Base-by-base conservation (phyloP, 2,888 invertebrate species). In the Chymomyza fuscimana region DNA sequence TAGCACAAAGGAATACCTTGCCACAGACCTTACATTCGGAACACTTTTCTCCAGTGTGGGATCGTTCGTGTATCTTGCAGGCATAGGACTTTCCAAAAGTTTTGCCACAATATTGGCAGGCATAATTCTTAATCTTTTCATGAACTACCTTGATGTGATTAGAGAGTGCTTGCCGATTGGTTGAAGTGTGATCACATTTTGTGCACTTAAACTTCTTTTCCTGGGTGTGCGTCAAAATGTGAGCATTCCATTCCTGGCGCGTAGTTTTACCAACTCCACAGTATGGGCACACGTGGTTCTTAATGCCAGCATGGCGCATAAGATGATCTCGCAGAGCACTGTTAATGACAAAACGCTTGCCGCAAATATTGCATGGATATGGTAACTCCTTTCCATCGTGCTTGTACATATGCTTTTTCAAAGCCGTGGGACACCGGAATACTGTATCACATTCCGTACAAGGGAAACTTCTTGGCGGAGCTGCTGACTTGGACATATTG, bases 231-330 rank as follows among this genome's bases (percentile, higher is more conserved):
- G 90, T 91, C 5, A 90, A 82, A 4, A 91, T 87, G 67, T 91
- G 91, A 1, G 89, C 89, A 64, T 91, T 91, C 86, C 91, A 87
- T 63, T 91, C 91, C 68, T 90, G 90, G 0, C 91, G 77, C 2
- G 91, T 91, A 3, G 91, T 91, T 67, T 91, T 91, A 2, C 89
- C 90, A 12, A 90, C 89, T 1, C 91, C 91, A 67, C 91, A 91
- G 62, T 91, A 90, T 0, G 91, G 90, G 51, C 91, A 91, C 3
- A 91, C 90, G 59, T 91, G 91, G 70, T 91, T 91, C 71, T 90
- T 90, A 22, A 91, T 91, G 5, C 91, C 91, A 0, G 90, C 90
- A 68, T 91, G 91, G 0, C 91, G 84, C 87, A 91, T 90, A 22
- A 91, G 73, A 73, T 91, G 91, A 68, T 91, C 91, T 67, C 90